These are phyloP conservation scores for Pygoscelis antarcticus DNA, from an alignment of 2,113 vertebrate genomes.

Conservation along the genomic window DNA sequence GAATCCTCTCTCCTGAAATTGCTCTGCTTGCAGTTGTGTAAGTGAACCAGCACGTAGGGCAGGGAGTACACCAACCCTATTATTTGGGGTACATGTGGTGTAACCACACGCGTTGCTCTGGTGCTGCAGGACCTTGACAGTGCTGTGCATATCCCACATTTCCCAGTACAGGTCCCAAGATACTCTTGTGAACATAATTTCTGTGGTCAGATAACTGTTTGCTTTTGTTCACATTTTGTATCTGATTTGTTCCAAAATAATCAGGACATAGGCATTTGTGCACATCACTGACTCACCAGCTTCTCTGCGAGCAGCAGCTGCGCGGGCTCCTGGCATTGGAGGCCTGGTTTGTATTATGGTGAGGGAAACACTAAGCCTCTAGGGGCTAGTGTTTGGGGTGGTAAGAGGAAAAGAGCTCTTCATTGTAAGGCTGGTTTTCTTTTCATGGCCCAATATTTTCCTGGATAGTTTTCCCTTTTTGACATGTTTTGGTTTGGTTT, in stretches of 20 bases:
- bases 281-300: conserved; percentile 45
- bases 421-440: neutral
- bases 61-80: neutral
- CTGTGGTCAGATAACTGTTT: conserved; percentile 15
- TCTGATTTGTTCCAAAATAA: conserved; percentile 24
- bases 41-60: neutral
- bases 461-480: conserved; percentile 55
- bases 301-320: neutral
- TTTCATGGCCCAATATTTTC: conserved; percentile 15
- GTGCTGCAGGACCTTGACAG: neutral
- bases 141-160: neutral
- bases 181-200: neutral
- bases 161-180: conserved; percentile 4
- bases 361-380: neutral
- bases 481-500: conserved; percentile 46
- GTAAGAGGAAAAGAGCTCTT: conserved; percentile 32
- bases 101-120: neutral
- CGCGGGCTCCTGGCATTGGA: neutral
- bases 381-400: neutral
- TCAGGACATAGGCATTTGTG: neutral
- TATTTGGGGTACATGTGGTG: neutral
- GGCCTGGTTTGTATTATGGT: conserved; percentile 6
- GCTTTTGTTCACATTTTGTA: conserved; percentile 2
- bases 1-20: neutral
- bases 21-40: neutral